A percentile compares a stretch with the other conserved stretches of the same genome.
phyloP scores from a whole-genome alignment of 2,113 vertebrate genomes.

The Sminthopsis crassicaudata region DNA sequence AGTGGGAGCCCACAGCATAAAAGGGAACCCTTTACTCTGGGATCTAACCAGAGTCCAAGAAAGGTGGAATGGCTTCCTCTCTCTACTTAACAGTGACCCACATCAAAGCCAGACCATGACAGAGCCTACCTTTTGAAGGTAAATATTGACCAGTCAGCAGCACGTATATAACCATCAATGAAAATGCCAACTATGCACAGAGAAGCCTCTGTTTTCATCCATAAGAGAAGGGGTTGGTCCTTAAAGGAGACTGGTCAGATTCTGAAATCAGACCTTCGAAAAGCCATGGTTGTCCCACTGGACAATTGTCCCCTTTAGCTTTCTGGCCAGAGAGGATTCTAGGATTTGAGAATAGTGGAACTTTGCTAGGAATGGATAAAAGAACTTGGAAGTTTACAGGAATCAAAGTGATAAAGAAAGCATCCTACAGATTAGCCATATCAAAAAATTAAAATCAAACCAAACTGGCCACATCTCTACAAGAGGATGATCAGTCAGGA shows the following conservation, averaged over 20 bases:
- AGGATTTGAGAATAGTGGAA: not conserved
- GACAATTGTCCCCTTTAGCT: not conserved
- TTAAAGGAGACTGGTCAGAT: not conserved
- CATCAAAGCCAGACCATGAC: not conserved
- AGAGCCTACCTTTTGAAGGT: not conserved
- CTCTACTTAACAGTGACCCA: not conserved
- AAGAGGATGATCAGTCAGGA: not conserved
- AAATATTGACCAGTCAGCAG: not conserved
- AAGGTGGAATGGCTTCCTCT: not conserved
- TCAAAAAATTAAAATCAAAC: not conserved
- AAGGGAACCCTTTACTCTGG: not conserved
- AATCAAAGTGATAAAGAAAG: not conserved
- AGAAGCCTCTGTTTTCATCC: not conserved
- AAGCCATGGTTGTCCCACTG: not conserved
- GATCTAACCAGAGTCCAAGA: not conserved
- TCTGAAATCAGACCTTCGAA: not conserved
- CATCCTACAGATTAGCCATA: not conserved
- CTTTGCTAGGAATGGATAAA: not conserved
- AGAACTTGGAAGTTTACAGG: not conserved
- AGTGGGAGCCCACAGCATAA: not conserved
- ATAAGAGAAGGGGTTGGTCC: not conserved
- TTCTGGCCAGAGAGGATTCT: not conserved
- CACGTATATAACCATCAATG: not conserved
- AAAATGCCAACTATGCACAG: not conserved
- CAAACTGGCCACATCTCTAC: fast-evolving